Conservation (phyloP, 2,113 vertebrate genomes). For the Heterotis niloticus region DNA sequence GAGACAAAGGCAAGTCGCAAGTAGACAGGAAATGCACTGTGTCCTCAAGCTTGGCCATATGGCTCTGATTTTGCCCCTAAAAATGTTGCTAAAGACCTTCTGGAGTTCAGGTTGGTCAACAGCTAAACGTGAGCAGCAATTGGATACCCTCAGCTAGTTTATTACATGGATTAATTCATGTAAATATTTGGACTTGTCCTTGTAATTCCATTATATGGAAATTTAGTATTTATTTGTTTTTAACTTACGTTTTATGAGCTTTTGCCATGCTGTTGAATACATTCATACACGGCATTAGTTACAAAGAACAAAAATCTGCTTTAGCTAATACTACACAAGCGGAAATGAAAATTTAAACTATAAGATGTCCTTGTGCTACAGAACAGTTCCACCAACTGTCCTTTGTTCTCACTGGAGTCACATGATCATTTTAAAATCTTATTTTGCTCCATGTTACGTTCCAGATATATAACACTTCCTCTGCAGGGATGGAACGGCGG, state of each 20-base stretch:
- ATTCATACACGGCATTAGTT: neutral
- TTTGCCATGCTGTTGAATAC: neutral
- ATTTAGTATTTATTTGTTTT: neutral
- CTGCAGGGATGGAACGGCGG: conserved; percentile 60
- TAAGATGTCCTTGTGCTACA: neutral
- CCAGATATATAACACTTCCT: conserved; percentile 71
- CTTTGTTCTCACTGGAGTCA: conserved; percentile 21
- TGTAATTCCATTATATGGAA: no score
- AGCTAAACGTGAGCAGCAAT: neutral
- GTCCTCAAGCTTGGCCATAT: neutral
- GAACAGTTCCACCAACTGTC: neutral
- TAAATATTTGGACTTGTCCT: no score
- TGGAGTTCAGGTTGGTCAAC: neutral
- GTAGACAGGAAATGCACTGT: neutral
- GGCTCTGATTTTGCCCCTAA: neutral
- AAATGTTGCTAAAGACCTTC: neutral
- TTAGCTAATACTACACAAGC: neutral
- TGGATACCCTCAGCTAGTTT: neutral
- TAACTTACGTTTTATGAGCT: neutral
- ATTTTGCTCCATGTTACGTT: conserved; percentile 43
- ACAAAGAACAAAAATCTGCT: no score
- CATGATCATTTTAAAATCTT: conserved; percentile 29
- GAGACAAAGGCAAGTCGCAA: neutral
- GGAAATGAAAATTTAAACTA: conserved; percentile 16
- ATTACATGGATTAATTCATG: neutral